Conservation (phyloP, 2,113 vertebrate species). For the Corydoras maculifer region DNA sequence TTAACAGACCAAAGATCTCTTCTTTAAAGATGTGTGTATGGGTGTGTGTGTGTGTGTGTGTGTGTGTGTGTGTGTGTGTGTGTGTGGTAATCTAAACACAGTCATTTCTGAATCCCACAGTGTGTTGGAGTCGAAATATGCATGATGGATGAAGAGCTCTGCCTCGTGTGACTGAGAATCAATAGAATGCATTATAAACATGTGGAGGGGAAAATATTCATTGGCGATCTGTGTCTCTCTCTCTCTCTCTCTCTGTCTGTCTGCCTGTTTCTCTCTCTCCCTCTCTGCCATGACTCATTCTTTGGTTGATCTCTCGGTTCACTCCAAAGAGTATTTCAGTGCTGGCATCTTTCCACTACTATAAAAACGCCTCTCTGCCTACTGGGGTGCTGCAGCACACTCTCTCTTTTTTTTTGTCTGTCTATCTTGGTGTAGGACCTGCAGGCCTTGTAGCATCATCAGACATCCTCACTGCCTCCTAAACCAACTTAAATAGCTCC, state of each 20-base stretch:
- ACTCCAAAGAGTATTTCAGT: conserved; percentile 29
- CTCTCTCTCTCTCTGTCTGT: neutral
- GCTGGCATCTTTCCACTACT: conserved; percentile 34
- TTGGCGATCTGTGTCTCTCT: conserved; percentile 2
- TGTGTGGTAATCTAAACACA: conserved; percentile 15
- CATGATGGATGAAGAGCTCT: conserved; percentile 31
- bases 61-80: conserved; percentile 21
- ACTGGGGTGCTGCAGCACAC: neutral
- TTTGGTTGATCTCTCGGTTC: conserved; percentile 27
- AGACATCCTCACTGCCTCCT: conserved; percentile 22
- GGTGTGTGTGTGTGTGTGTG: neutral
- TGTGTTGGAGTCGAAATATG: conserved; percentile 21
- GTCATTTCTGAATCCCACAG: conserved; percentile 13
- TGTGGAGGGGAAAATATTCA: conserved; percentile 23
- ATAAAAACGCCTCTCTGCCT: conserved; percentile 29
- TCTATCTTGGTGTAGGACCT: conserved; percentile 10
- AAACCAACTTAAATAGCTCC: conserved; percentile 36
- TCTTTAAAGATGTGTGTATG: neutral
- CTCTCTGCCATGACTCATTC: conserved; percentile 31
- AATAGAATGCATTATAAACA: conserved; percentile 41
- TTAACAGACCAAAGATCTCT: conserved; percentile 29
- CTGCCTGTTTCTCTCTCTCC: neutral
- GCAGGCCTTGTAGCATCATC: conserved; percentile 1
- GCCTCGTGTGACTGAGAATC: conserved; percentile 31
- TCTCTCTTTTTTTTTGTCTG: neutral